phyloP scores from a whole-genome alignment of 2,113 vertebrate species.

The Felis catus region F.catus_Fca126_mat1.0 CM031419.1:176360001-176360500 shows the following conservation, averaged over 20 bases:
- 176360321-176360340: background rate
- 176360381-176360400: background rate
- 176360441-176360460: background rate
- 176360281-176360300: background rate
- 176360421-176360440: background rate
- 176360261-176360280: background rate
- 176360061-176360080: background rate
- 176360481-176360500: background rate
- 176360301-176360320: background rate
- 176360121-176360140: background rate
- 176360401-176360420: background rate
- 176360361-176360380: background rate
- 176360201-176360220: slow-evolving; percentile 9
- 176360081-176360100: background rate
- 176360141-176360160: background rate
- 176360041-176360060: background rate
- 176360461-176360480: background rate
- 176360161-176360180: slow-evolving; percentile 12
- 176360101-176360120: background rate
- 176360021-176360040: background rate
- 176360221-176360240: background rate
- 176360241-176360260: background rate
- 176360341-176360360: background rate
- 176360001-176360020: background rate
- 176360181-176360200: background rate